A percentile compares a stretch with the other conserved stretches of the same genome.
These are phyloP conservation scores for Tetropium fuscum DNA, from an alignment of 2,888 invertebrate genomes.

Conservation along the genomic window DNA sequence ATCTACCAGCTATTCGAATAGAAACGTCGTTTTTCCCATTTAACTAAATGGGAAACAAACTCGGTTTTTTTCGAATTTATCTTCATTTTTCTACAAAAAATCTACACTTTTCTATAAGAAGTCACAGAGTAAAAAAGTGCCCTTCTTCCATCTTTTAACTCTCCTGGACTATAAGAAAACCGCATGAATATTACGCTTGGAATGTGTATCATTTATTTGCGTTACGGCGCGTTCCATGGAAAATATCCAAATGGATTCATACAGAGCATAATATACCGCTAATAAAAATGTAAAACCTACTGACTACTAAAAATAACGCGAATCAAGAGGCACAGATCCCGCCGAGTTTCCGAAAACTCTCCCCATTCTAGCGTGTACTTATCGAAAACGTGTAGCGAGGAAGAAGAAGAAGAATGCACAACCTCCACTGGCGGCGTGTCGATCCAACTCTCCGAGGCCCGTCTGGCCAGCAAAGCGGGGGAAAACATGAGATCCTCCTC, in stretches of 20 bases:
- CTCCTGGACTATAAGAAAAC: no score
- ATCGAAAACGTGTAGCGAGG: slow-evolving; percentile 6
- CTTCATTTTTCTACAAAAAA: no score
- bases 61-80: no score
- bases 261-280: neutral
- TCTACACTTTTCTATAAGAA: no score
- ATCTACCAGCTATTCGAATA: no score
- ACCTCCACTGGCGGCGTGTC: slow-evolving; percentile 90
- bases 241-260: slow-evolving; percentile 11
- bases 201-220: neutral
- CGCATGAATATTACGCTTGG: no score
- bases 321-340: neutral
- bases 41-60: no score
- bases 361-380: slow-evolving; percentile 6
- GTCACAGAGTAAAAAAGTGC: no score
- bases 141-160: no score
- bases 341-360: slow-evolving; percentile 1
- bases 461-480: slow-evolving; percentile 86
- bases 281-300: slow-evolving; percentile 19
- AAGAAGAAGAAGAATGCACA: slow-evolving; percentile 21
- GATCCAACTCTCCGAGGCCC: slow-evolving; percentile 92
- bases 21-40: no score
- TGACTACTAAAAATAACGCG: slow-evolving; percentile 20
- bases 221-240: neutral
- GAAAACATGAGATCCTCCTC: slow-evolving; percentile 90